Evolutionary conservation across 2,888 invertebrate species (phyloP).

Genomic region (Drosophila acutilabella): DNA sequence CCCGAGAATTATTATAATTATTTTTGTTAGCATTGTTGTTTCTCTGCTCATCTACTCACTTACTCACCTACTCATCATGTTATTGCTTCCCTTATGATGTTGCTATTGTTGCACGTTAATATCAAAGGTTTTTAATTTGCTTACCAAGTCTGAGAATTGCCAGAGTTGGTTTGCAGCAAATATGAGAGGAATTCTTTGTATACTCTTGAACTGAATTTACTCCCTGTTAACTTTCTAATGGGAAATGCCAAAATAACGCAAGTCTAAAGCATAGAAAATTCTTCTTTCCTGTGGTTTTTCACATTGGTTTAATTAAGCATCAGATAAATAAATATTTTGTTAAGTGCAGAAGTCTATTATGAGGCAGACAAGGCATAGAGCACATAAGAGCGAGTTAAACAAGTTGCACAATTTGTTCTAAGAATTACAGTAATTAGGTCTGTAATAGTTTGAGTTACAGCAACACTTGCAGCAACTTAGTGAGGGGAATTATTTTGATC

Average conservation of each 20-base stretch:
- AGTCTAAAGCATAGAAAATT: slow-evolving; percentile 14
- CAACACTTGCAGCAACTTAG: background rate
- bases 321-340: slow-evolving; percentile 20
- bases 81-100: background rate
- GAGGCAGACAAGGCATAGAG: background rate
- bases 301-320: slow-evolving; percentile 21
- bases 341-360: background rate
- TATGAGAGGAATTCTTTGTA: slow-evolving; percentile 21
- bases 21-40: slow-evolving; percentile 25
- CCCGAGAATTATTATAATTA: slow-evolving; percentile 43
- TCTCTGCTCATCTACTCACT: background rate
- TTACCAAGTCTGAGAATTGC: background rate
- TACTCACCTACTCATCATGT: background rate
- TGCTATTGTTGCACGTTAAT: slow-evolving; percentile 22
- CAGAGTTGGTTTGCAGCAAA: slow-evolving; percentile 27
- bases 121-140: slow-evolving; percentile 32
- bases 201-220: slow-evolving; percentile 6
- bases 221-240: slow-evolving; percentile 25
- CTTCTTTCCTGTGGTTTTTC: slow-evolving; percentile 19
- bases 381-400: background rate
- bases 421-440: background rate
- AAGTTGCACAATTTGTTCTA: background rate
- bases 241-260: slow-evolving; percentile 17
- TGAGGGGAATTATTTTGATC: no score
- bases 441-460: background rate